Evolutionary conservation across 1,140 invertebrate species (phyloP).

Genomic region (Brachionus sp.): DNA sequence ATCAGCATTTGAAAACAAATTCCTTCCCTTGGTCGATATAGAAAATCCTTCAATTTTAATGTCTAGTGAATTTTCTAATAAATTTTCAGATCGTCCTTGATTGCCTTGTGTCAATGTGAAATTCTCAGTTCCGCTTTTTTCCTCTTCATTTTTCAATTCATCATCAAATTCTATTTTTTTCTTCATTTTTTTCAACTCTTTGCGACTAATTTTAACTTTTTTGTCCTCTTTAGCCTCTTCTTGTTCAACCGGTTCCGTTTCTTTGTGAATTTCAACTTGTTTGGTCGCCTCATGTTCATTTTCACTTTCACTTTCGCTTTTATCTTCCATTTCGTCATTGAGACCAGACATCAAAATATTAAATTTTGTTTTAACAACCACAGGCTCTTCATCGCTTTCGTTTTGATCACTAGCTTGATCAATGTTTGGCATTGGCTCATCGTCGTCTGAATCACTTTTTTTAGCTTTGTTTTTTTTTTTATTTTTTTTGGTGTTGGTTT

Average conservation of each 20-base stretch:
- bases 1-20: conserved; percentile 93
- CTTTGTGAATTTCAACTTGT: not conserved
- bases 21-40: conserved; percentile 93
- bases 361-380: not conserved
- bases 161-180: conserved; percentile 22
- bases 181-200: conserved; percentile 44
- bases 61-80: conserved; percentile 88
- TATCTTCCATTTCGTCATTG: not conserved
- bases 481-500: not conserved
- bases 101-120: conserved; percentile 89
- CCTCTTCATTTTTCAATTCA: not conserved
- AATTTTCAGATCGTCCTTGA: conserved; percentile 73
- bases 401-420: not conserved
- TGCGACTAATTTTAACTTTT: conserved; percentile 28
- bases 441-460: not conserved
- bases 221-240: not conserved
- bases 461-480: not conserved
- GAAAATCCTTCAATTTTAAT: conserved; percentile 97
- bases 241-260: not conserved
- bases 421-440: not conserved
- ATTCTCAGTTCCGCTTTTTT: conserved; percentile 64
- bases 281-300: not conserved
- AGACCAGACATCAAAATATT: not conserved
- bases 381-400: not conserved
- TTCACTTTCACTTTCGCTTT: not conserved